These are phyloP conservation scores for Ctena decussata DNA, from an alignment of 2,888 invertebrate genomes.

Conservation along the genomic window DNA sequence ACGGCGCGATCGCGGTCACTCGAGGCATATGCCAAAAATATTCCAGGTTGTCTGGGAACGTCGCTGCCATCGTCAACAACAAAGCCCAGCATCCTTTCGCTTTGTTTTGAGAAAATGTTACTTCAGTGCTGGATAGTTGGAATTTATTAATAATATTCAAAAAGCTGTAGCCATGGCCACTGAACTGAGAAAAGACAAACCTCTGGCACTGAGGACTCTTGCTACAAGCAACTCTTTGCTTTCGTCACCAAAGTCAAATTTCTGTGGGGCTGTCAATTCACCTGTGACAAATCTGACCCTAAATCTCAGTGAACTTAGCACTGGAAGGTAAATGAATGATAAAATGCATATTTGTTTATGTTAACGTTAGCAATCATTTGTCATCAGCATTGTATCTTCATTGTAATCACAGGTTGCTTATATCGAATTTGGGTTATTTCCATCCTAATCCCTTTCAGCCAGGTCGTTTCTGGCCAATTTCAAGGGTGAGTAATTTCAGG, in stretches of 20 bases:
- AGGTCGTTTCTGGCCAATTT: too few relatives aligned
- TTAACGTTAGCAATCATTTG: too few relatives aligned
- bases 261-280: conserved; percentile 69
- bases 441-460: too few relatives aligned
- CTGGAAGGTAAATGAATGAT: conserved; percentile 83
- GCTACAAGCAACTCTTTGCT: conserved; percentile 73
- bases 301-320: conserved; percentile 81
- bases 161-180: background rate
- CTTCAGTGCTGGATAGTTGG: too few relatives aligned
- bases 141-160: too few relatives aligned
- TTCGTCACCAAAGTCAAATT: conserved; percentile 24
- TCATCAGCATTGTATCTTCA: too few relatives aligned
- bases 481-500: too few relatives aligned
- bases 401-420: too few relatives aligned
- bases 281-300: conserved; percentile 80
- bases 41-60: conserved; percentile 5
- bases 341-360: too few relatives aligned
- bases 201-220: conserved; percentile 64
- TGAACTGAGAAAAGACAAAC: background rate
- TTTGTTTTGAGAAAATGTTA: too few relatives aligned
- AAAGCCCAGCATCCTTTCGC: too few relatives aligned
- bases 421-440: too few relatives aligned
- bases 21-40: conserved; percentile 1
- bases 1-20: background rate
- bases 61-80: background rate